phyloP scores from a whole-genome alignment of 2,113 vertebrate genomes.

The Brevimyrus niger region DNA sequence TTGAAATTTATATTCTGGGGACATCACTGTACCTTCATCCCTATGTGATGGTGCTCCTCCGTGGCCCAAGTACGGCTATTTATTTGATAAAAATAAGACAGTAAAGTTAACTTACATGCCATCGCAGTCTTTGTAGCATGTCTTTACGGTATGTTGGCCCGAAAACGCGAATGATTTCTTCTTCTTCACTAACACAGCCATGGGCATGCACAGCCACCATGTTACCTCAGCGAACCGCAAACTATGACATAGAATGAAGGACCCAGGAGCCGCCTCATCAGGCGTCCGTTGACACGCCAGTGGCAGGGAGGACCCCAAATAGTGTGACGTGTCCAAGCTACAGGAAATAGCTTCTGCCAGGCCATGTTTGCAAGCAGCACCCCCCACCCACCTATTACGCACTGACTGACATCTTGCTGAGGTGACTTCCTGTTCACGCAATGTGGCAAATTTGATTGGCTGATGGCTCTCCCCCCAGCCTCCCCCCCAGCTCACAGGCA shows the following conservation, averaged over 20 bases:
- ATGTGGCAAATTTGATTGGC: constrained; percentile 24
- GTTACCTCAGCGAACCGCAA: constrained; percentile 10
- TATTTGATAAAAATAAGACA: background rate
- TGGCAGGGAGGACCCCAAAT: background rate
- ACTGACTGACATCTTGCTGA: constrained; percentile 13
- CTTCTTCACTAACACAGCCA: constrained; percentile 35
- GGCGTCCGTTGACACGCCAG: constrained; percentile 4
- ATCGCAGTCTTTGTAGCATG: constrained; percentile 43
- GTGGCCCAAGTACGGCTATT: background rate
- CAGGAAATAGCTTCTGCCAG: background rate
- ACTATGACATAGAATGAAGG: background rate
- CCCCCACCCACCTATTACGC: constrained; percentile 14
- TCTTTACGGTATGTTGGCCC: constrained; percentile 36
- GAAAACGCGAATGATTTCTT: constrained; percentile 28
- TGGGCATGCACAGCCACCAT: constrained; percentile 24
- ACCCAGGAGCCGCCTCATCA: background rate
- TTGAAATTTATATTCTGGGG: background rate
- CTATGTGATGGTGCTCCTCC: background rate
- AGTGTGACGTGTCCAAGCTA: constrained; percentile 17
- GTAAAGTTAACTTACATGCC: constrained; percentile 44
- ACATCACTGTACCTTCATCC: background rate
- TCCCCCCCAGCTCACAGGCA: background rate
- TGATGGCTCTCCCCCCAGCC: background rate
- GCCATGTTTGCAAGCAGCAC: background rate
- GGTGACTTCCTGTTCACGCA: constrained; percentile 32